phyloP scores from a whole-genome alignment of 2,888 invertebrate species.

The Chrysomela aeneicollis region DNA sequence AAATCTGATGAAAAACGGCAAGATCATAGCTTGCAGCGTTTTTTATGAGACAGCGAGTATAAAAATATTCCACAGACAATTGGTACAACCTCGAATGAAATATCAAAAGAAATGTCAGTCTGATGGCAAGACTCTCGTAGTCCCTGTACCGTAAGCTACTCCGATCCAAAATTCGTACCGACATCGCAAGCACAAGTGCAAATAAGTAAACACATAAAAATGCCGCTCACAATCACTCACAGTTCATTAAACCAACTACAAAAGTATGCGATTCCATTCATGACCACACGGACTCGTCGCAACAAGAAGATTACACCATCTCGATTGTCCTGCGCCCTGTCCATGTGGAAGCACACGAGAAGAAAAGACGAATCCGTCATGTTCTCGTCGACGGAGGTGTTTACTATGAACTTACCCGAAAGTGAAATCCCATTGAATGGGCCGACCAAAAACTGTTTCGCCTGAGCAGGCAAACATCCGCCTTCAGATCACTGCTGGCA shows the following conservation, averaged over 20 bases:
- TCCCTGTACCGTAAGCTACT: not conserved
- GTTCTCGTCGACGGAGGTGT: not conserved
- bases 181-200: not conserved
- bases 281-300: not conserved
- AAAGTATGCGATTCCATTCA: conserved; percentile 1
- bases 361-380: not conserved
- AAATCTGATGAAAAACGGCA: no score
- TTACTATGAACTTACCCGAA: conserved; percentile 48
- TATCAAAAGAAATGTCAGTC: no score
- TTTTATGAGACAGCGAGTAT: no score
- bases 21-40: no score
- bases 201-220: conserved; percentile 3
- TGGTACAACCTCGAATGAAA: no score
- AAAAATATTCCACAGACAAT: no score
- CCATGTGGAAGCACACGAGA: not conserved
- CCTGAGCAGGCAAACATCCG: conserved; percentile 52
- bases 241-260: conserved; percentile 1
- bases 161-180: not conserved
- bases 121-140: no score
- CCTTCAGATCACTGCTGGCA: conserved; percentile 45
- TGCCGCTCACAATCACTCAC: not conserved
- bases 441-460: conserved; percentile 46
- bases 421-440: conserved; percentile 46
- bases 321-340: not conserved
- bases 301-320: not conserved